Evolutionary conservation across 2,888 invertebrate genomes (phyloP), one percentile per base, ranked within the genome.

Genomic region (Eudasyphora cyanicolor): DNA sequence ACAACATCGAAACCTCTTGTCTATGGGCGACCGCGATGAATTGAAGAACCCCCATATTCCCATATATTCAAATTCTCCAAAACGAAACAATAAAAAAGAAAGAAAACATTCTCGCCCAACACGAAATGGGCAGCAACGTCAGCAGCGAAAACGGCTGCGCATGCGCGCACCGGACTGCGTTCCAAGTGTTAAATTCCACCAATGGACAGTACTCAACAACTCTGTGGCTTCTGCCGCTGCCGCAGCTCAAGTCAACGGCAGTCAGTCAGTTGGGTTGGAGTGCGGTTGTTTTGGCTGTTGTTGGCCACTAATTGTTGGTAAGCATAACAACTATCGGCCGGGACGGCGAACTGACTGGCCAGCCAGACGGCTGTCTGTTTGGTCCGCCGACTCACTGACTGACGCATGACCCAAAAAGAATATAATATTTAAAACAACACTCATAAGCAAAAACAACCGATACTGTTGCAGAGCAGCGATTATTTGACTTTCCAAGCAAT

Each of bases 21-120:
- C 64, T 38, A 10, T 10, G 38, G 35, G 64, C 35, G 35, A n/a
- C n/a, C n/a, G n/a, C n/a, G n/a, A n/a, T n/a, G n/a, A n/a, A n/a
- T n/a, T 38, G 38, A 64, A 21, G 76, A 73, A 74, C 74, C 14
- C 54, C 74, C 71, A 76, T 78, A 77, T 80, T 77, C 74, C 45
- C 64, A 64, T 38, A 80, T 77, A 78, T 84, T 78, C 64, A 76
- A 84, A 80, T 83, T 80, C 83, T 71, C 74, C 21, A 80, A 70
- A 77, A 62, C 54, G 32, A 2, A 62, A 32, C 17, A 29, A 17
- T 32, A 64, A 62, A 60, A 12, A 60, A 60, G n/a, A n/a, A n/a
- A n/a, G 19, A 32, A 35, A 17, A 4, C 19, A 38, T 64, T 64
- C 64, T 35, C 64, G 64, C 64, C 64, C 21, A 10, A 14, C 2